Percentiles rank a stretch among this genome's conserved stretches.
phyloP scores from a whole-genome alignment of 2,888 invertebrate species.

The Heliconius aoede region DNA sequence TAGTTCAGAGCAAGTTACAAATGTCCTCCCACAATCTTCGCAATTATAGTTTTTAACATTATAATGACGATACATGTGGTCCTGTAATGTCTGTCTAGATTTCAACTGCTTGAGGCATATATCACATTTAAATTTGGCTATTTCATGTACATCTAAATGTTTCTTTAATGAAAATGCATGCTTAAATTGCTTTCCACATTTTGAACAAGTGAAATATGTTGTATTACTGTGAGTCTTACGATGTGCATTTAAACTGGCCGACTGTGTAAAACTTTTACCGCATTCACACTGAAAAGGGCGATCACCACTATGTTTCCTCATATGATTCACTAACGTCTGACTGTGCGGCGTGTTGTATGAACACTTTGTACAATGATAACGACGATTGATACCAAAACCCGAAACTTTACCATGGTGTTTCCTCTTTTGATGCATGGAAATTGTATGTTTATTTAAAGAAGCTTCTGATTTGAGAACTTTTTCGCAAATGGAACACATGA shows the following conservation, averaged over 20 bases:
- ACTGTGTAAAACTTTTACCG: conserved; percentile 76
- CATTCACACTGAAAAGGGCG: conserved; percentile 75
- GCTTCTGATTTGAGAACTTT: conserved; percentile 65
- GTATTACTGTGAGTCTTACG: conserved; percentile 70
- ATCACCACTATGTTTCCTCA: conserved; percentile 75
- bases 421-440: conserved; percentile 71
- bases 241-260: conserved; percentile 73
- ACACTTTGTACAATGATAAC: conserved; percentile 75
- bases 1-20: conserved; percentile 76
- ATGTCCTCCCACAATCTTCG: conserved; percentile 77
- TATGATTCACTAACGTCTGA: conserved; percentile 76
- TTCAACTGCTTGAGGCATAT: conserved; percentile 75
- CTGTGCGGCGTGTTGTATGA: conserved; percentile 74
- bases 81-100: conserved; percentile 67
- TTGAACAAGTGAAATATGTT: conserved; percentile 70
- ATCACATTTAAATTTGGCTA: conserved; percentile 64
- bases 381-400: conserved; percentile 67
- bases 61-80: conserved; percentile 74
- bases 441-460: conserved; percentile 67
- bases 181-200: conserved; percentile 80
- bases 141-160: conserved; percentile 71
- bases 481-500: conserved; percentile 62
- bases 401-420: conserved; percentile 68
- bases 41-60: conserved; percentile 77
- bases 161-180: conserved; percentile 74